These are phyloP conservation scores for Mobula hypostoma DNA, from an alignment of 2,113 vertebrate genomes.

Conservation along the genomic window DNA sequence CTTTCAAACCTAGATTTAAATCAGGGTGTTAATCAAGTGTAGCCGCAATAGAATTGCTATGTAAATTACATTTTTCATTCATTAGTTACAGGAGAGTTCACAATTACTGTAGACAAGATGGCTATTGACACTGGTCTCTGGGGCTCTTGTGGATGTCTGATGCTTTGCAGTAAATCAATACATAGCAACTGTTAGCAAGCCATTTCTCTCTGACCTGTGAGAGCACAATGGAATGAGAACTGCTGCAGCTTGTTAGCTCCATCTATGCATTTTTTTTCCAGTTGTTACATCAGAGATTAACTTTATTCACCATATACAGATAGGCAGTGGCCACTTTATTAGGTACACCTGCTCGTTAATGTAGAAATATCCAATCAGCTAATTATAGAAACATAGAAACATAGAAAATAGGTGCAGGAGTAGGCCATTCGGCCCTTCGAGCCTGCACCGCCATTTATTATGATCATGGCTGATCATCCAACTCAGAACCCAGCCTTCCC, in stretches of 20 bases:
- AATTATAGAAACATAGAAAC: no score
- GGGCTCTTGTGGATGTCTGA: conserved; percentile 18
- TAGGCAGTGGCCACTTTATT: no score
- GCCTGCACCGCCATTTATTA: no score
- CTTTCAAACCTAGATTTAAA: conserved; percentile 26
- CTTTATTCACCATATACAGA: no score
- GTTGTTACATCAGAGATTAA: neutral
- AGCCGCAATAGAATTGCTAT: conserved; percentile 10
- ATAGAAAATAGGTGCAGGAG: no score
- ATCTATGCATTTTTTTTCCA: neutral
- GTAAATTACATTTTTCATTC: conserved; percentile 34
- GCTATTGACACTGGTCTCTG: conserved; percentile 24
- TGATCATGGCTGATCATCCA: no score
- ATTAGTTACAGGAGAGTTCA: conserved; percentile 13
- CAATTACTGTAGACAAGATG: conserved; percentile 19
- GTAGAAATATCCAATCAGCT: no score
- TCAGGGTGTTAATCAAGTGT: conserved; percentile 32
- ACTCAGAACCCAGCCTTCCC: no score
- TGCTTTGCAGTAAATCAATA: conserved; percentile 13
- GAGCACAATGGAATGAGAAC: neutral
- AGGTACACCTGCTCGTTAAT: no score
- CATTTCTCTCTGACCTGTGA: neutral
- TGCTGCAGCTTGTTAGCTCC: neutral
- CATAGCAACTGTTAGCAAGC: neutral
- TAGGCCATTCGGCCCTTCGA: no score